Conservation (phyloP, 2,113 vertebrate species). For the Clarias gariepinus region DNA sequence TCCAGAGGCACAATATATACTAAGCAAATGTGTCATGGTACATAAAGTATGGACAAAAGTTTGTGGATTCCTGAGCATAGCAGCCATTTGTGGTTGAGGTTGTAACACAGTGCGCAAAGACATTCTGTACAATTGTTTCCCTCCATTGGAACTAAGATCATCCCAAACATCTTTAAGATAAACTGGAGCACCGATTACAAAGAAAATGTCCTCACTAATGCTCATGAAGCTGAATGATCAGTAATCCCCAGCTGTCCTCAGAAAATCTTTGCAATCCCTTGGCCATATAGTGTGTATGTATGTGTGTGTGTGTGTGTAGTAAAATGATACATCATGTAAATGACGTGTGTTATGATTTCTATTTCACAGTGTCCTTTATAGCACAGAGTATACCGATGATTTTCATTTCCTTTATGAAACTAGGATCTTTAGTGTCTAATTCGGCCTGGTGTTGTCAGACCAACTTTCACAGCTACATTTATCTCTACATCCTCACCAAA, state of each 20-base stretch:
- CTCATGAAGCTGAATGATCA: neutral
- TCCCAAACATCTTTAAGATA: neutral
- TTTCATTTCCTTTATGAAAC: neutral
- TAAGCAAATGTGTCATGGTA: neutral
- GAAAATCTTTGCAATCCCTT: neutral
- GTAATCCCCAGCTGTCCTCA: neutral
- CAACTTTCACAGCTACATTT: neutral
- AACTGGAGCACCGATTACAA: neutral
- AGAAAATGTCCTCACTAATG: neutral
- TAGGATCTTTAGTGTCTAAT: neutral
- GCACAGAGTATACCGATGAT: neutral
- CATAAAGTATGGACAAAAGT: neutral
- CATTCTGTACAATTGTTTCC: neutral
- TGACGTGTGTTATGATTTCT: neutral
- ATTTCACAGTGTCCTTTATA: neutral
- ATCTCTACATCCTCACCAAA: neutral
- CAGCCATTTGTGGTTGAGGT: neutral
- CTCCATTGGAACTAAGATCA: neutral
- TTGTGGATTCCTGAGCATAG: neutral
- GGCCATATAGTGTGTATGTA: neutral
- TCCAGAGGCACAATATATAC: neutral
- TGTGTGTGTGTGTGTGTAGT: neutral
- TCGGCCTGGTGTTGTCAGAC: neutral
- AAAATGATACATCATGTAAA: neutral
- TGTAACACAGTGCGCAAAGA: too few species aligned